These are phyloP conservation scores for Nymphicus hollandicus DNA, from an alignment of 2,113 vertebrate species.

Conservation along the genomic window DNA sequence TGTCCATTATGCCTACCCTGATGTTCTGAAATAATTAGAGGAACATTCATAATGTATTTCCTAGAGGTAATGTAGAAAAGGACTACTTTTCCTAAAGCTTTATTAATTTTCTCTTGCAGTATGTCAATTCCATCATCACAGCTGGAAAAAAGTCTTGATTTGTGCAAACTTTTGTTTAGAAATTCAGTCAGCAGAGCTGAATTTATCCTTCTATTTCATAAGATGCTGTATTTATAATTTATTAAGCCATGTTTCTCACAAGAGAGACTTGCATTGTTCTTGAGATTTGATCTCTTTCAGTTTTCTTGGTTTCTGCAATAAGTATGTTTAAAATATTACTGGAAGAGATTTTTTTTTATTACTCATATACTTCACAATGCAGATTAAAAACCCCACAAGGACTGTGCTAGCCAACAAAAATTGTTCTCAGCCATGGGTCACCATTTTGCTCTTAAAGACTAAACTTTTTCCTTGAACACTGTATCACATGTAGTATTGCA, in stretches of 20 bases:
- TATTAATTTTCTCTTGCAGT: neutral
- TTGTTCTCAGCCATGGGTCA: neutral
- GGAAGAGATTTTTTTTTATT: neutral
- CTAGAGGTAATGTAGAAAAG: neutral
- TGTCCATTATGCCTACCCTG: neutral
- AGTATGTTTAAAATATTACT: slow-evolving; percentile 12
- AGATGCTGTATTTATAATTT: neutral
- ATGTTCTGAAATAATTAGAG: neutral
- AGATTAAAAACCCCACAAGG: neutral
- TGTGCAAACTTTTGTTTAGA: neutral
- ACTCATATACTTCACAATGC: neutral
- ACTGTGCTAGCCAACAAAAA: neutral
- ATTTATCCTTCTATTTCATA: neutral
- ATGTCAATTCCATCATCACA: neutral
- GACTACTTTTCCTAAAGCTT: neutral
- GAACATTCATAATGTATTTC: neutral
- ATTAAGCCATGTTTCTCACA: neutral
- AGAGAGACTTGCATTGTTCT: neutral
- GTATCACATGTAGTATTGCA: neutral
- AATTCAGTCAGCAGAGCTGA: neutral
- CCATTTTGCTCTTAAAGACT: neutral
- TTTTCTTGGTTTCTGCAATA: neutral
- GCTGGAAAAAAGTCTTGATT: neutral
- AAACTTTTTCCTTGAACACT: neutral
- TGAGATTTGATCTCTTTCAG: neutral